Evolutionary conservation across 1,140 invertebrate genomes (phyloP), one percentile per base, ranked within the genome.

Genomic region (Plodia interpunctella): DNA sequence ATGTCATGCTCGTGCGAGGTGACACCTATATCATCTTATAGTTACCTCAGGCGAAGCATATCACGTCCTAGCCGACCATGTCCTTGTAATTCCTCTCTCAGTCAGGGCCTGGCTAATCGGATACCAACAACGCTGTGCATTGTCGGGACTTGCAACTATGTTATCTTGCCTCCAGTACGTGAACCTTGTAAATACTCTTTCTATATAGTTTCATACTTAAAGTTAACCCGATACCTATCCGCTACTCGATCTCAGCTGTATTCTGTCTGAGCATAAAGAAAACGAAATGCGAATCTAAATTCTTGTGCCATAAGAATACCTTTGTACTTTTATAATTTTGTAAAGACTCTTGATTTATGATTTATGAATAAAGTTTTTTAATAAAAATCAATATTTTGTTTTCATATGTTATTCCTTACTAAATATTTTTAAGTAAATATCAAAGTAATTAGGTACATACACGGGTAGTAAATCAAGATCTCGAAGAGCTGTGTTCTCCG

Each of bases 251-350:
- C 79, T 82, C 78, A 76, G 62, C 62, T 61, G 66, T 68, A 63
- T 59, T n/a, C n/a, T n/a, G n/a, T 73, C 55, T 59, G 58, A 69
- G 70, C 62, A 57, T 62, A 66, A 51, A 66, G 60, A 66, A 70
- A 66, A 62, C 28, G 53, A 58, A 61, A 69, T 71, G 50, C 59
- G 55, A 63, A 67, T 80, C 72, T 80, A 76, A 80, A 75, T 78
- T 76, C 66, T 74, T 72, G 82, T 87, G 84, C 82, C 84, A 87
- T 87, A 84, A 68, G 69, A 63, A 73, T 73, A 70, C 60, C 54
- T 74, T 78, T 80, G 75, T 53, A 72, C 73, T 44, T 77, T 83
- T n/a, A n/a, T n/a, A n/a, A n/a, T 79, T 60, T 60, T 62, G 15
- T 51, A 32, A 58, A 58, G 28, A 32, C 57, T n/a, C n/a, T n/a